phyloP scores from a whole-genome alignment of 2,113 vertebrate genomes.

The Dinomys branickii region DNA sequence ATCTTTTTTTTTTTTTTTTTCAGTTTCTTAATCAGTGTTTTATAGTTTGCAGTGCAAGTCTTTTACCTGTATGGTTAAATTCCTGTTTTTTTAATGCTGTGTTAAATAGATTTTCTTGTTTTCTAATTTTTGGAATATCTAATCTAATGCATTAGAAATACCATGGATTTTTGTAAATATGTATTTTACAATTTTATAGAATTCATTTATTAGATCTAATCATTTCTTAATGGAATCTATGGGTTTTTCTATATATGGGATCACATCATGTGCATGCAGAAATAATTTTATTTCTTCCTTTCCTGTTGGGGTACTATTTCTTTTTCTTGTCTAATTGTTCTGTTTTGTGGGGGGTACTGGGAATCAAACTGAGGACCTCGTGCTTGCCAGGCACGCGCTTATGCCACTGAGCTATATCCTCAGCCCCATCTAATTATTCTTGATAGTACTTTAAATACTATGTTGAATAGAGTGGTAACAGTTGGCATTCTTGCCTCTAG shows the following conservation, averaged over 20 bases:
- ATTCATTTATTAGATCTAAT: background rate
- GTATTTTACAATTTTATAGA: background rate
- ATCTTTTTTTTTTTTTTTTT: no score
- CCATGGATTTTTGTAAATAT: background rate
- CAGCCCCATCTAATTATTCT: background rate
- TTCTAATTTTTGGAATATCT: background rate
- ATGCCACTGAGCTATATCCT: no score
- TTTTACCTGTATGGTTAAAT: background rate
- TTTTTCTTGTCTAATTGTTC: background rate
- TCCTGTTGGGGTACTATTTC: background rate
- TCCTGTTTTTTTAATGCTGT: background rate
- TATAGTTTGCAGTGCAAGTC: background rate
- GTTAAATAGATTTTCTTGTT: background rate
- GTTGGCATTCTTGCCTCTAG: background rate
- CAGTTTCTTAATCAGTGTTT: background rate
- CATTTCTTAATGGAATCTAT: background rate
- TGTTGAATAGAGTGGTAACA: background rate
- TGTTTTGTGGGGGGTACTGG: no score
- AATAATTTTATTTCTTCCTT: background rate
- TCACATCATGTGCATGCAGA: background rate
- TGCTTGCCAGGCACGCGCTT: no score
- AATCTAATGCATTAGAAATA: background rate
- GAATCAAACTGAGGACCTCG: no score
- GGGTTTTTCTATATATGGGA: background rate
- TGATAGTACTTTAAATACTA: background rate